A percentile compares a stretch with the other conserved stretches of the same genome.
Evolutionary conservation across 2,888 invertebrate species (phyloP).

Genomic region (Thymelicus acteon): DNA sequence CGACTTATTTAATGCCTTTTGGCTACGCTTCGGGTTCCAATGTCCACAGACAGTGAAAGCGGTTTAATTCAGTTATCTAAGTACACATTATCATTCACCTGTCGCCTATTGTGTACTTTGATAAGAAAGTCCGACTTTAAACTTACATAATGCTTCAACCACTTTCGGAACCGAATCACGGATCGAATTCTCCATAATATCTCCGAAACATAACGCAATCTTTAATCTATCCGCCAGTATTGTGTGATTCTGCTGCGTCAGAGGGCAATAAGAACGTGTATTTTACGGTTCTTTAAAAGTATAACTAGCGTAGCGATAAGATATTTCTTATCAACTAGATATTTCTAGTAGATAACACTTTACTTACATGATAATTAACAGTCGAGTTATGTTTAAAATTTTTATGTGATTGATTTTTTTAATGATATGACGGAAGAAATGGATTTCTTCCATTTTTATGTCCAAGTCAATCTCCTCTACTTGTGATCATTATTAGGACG

Average conservation of each 20-base stretch:
- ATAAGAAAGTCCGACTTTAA: conserved; percentile 23
- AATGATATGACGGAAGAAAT: no score
- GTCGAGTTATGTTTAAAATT: no score
- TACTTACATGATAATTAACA: no score
- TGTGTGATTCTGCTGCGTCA: background rate
- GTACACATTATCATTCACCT: conserved; percentile 14
- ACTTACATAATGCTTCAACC: conserved; percentile 26
- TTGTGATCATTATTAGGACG: no score
- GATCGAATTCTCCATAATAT: conserved; percentile 23
- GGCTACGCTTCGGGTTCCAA: conserved; percentile 38
- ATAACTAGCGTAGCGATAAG: conserved; percentile 14
- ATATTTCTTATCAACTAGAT: background rate
- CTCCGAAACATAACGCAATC: conserved; percentile 9
- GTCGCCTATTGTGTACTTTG: conserved; percentile 18
- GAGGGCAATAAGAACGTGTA: conserved; percentile 15
- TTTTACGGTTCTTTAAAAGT: background rate
- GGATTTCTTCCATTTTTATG: no score
- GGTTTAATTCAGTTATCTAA: conserved; percentile 40
- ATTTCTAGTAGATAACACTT: no score
- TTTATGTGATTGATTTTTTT: no score
- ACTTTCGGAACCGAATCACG: conserved; percentile 23
- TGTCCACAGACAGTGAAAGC: conserved; percentile 45
- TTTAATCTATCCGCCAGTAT: conserved; percentile 12
- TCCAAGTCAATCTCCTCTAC: no score
- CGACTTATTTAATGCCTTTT: conserved; percentile 44